phyloP scores from a whole-genome alignment of 2,113 vertebrate genomes.

The Indicator maculatus region DNA sequence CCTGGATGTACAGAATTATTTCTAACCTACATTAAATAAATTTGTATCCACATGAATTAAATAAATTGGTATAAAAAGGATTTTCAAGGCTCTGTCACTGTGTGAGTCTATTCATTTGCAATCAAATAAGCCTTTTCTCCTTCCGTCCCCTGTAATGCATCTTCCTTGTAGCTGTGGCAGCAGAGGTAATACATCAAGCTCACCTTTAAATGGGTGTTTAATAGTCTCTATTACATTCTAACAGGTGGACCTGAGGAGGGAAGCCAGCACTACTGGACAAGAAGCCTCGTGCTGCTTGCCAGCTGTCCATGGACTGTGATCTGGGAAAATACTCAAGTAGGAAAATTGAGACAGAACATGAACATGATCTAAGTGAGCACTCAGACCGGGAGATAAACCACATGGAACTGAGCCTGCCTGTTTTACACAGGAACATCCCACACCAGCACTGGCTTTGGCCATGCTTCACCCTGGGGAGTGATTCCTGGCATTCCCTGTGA shows the following conservation, averaged over 20 bases:
- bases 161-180: not conserved
- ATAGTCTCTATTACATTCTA: not conserved
- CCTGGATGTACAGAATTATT: not conserved
- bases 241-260: not conserved
- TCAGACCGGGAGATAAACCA: not conserved
- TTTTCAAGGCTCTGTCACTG: not conserved
- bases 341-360: not conserved
- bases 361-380: not conserved
- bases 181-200: not conserved
- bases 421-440: not conserved
- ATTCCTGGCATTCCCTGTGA: not conserved
- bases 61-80: not conserved
- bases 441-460: not conserved
- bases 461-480: not conserved
- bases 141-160: not conserved
- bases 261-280: not conserved
- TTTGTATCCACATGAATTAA: not conserved
- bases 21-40: not conserved
- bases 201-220: not conserved
- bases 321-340: not conserved
- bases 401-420: not conserved
- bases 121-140: not conserved
- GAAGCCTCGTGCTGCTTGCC: not conserved
- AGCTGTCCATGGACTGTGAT: not conserved
- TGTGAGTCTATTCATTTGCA: not conserved